These are phyloP conservation scores for Gopherus flavomarginatus DNA, from an alignment of 2,113 vertebrate species.

Conservation along the genomic window DNA sequence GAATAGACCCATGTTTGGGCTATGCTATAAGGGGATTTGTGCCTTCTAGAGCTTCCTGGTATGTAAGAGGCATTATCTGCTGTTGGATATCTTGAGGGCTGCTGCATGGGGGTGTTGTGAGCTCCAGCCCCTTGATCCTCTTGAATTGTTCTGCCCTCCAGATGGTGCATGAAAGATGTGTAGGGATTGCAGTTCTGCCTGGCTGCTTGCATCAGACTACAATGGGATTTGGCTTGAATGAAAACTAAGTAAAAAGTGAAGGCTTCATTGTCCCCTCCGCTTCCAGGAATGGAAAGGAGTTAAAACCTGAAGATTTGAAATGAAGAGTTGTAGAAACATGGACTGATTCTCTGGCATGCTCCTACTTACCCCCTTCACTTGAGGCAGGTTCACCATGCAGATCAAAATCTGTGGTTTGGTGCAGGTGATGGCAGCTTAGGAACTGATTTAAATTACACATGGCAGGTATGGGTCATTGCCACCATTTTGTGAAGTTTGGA, in stretches of 20 bases:
- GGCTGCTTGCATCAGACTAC: neutral
- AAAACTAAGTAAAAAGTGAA: neutral
- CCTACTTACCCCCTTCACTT: neutral
- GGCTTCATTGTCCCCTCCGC: neutral
- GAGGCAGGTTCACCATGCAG: neutral
- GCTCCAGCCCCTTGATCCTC: too few relatives aligned
- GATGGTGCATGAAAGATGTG: too few relatives aligned
- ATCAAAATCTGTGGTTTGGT: neutral
- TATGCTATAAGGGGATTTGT: neutral
- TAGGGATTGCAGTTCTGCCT: too few relatives aligned
- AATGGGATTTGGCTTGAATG: neutral
- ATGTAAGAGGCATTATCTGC: neutral
- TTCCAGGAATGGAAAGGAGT: neutral
- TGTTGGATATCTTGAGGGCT: too few relatives aligned
- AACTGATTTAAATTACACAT: neutral
- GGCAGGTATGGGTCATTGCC: neutral
- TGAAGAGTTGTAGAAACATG: neutral
- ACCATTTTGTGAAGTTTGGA: neutral
- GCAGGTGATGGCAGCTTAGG: neutral
- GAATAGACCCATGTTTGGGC: neutral
- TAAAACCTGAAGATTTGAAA: neutral
- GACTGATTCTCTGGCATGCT: neutral
- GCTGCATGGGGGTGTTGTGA: too few relatives aligned
- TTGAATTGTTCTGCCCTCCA: too few relatives aligned
- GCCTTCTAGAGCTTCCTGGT: neutral